Conservation (phyloP, 2,113 vertebrate genomes). For the Guaruba guarouba region DNA sequence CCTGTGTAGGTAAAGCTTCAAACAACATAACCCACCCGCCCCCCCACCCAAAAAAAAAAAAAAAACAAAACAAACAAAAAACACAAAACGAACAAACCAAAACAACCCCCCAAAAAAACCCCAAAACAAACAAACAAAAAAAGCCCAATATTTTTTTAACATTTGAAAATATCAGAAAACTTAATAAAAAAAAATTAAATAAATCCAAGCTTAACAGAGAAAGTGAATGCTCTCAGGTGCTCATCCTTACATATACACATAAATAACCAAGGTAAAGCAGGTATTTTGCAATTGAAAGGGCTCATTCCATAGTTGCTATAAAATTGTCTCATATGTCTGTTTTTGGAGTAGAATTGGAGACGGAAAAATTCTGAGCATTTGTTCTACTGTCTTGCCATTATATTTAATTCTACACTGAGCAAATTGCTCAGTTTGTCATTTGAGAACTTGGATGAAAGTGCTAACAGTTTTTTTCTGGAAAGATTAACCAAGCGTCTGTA, state of each 20-base stretch:
- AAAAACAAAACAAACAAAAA: too few relatives aligned
- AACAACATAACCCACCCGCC: too few relatives aligned
- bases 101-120: too few relatives aligned
- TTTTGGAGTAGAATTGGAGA: neutral
- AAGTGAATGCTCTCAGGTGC: fast-evolving
- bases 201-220: neutral
- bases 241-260: neutral
- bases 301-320: neutral
- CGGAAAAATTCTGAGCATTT: neutral
- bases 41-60: too few relatives aligned
- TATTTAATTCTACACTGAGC: neutral
- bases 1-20: neutral
- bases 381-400: neutral
- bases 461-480: neutral
- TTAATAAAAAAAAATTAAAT: neutral
- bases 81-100: too few relatives aligned
- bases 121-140: too few relatives aligned
- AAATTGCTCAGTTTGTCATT: neutral
- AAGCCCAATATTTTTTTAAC: neutral
- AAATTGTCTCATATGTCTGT: neutral
- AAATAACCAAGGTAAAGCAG: neutral
- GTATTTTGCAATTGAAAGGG: neutral
- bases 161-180: neutral
- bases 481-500: neutral
- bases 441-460: neutral